Conservation (phyloP, 2,113 vertebrate genomes). For the Notothenia coriiceps region DNA sequence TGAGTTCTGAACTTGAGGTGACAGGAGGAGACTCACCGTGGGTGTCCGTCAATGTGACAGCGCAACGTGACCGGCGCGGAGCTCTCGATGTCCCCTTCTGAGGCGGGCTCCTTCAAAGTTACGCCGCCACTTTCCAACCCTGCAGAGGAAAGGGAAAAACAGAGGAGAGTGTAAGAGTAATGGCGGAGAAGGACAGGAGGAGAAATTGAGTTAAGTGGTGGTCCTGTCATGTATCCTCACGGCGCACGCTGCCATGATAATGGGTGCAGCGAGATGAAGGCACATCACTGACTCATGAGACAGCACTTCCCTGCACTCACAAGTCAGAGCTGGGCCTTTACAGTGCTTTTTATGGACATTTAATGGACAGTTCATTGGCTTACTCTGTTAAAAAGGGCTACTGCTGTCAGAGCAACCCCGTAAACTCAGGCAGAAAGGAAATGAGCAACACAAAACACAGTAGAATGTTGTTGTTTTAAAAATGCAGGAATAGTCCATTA, state of each 20-base stretch:
- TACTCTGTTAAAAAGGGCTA: conserved; percentile 29
- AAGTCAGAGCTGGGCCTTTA: conserved; percentile 15
- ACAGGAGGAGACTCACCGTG: conserved; percentile 87
- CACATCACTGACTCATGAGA: conserved; percentile 35
- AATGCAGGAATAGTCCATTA: not conserved
- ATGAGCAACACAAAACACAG: not conserved
- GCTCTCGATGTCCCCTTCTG: conserved; percentile 89
- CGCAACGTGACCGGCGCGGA: conserved; percentile 88
- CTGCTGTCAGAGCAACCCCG: conserved; percentile 34
- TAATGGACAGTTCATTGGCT: conserved; percentile 58
- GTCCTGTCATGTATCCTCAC: conserved; percentile 25
- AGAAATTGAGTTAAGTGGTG: conserved; percentile 65
- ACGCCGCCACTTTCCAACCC: conserved; percentile 94
- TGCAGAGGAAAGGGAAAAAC: conserved; percentile 63
- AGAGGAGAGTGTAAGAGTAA: conserved; percentile 32
- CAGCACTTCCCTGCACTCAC: conserved; percentile 20
- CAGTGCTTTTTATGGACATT: conserved; percentile 48
- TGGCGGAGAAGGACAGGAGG: conserved; percentile 46
- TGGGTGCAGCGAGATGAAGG: conserved; percentile 22
- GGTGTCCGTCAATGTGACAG: conserved; percentile 96
- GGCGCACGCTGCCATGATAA: conserved; percentile 40
- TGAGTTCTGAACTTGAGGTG: conserved; percentile 23
- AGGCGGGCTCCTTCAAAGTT: conserved; percentile 89
- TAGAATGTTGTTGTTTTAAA: not conserved
- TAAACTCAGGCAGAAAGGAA: conserved; percentile 31